Evolutionary conservation across 2,113 vertebrate genomes (phyloP), one percentile per base, ranked within the genome.

Genomic region (Gymnocephalus cernua): DNA sequence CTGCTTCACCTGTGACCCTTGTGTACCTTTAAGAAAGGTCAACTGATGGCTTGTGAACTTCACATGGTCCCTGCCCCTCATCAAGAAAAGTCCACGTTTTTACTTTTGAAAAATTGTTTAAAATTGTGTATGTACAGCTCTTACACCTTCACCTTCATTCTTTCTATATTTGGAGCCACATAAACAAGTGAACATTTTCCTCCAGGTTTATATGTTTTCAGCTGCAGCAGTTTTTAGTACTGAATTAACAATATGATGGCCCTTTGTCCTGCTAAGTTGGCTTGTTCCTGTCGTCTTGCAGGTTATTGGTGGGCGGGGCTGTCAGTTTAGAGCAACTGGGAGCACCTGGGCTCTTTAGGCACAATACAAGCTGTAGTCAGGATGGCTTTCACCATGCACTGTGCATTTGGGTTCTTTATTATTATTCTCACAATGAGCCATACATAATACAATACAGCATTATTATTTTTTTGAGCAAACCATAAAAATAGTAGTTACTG

Each of bases 1-100:
- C 54, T 16, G 56, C 64, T 32, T 86, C 84, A 81, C 76, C 84
- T 79, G 72, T 75, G 63, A 84, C 82, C 77, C 48, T 25, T 23
- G 61, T 47, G 69, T 70, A 32, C 18, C 32, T 48, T 59, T 38
- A 48, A 23, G 51, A 78, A 68, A 16, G 62, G 47, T 35, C 56
- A 23, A 29, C 69, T 29, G n/a, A 35, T 64, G n/a, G 57, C 4
- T 82, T 14, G 23, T 64, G 67, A 74, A 65, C 61, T 21, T 23
- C 70, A 53, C 38, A 50, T 53, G 57, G 14, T 70, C 50, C 27
- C 18, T 23, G 25, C 27, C 14, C 38, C 21, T 59, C 35, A 15
- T 66, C 14, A 53, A 18, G 53, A 14, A 59, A 50, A 5, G 8
- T 23, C 27, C 8, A 10, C n/a, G 1, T 11, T 63, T 47, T 56